A percentile compares a stretch with the other conserved stretches of the same genome.
Conservation (phyloP, 2,113 vertebrate genomes). For the Anarrhichthys ocellatus region DNA sequence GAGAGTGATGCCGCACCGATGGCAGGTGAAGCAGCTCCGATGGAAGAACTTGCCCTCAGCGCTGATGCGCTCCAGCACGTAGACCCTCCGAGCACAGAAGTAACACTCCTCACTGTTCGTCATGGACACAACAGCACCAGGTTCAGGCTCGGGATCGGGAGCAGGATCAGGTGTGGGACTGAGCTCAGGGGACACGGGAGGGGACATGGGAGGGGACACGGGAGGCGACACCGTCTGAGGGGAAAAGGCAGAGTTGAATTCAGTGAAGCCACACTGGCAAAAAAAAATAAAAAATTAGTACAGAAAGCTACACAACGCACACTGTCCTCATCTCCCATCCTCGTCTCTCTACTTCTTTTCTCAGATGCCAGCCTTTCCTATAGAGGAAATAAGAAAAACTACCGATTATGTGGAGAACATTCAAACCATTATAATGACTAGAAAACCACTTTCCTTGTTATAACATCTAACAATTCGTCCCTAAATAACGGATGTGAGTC, state of each 20-base stretch:
- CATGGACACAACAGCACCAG: background rate
- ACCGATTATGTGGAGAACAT: background rate
- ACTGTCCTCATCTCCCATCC: slow-evolving; percentile 74
- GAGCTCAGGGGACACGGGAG: slow-evolving; percentile 18
- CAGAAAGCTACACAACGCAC: slow-evolving; percentile 62
- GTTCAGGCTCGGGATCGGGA: background rate
- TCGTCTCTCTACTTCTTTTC: slow-evolving; percentile 56
- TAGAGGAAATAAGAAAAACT: slow-evolving; percentile 17
- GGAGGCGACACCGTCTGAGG: slow-evolving; percentile 34
- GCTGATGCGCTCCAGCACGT: slow-evolving; percentile 91
- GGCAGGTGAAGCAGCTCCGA: slow-evolving; percentile 91
- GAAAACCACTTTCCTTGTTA: background rate
- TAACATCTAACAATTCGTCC: background rate
- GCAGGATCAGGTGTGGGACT: background rate
- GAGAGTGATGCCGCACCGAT: slow-evolving; percentile 85
- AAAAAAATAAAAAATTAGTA: background rate
- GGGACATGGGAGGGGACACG: slow-evolving; percentile 18
- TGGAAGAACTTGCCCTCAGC: slow-evolving; percentile 93
- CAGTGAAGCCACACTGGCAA: background rate
- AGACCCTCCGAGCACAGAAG: slow-evolving; percentile 88
- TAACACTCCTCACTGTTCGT: slow-evolving; percentile 87
- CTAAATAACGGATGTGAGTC: slow-evolving; percentile 20
- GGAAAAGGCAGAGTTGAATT: background rate
- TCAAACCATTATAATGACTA: background rate
- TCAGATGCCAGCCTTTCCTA: slow-evolving; percentile 75